Percentiles rank a stretch among this genome's conserved stretches.
Evolutionary conservation across 2,888 invertebrate species (phyloP).

Genomic region (Corythucha ciliata): DNA sequence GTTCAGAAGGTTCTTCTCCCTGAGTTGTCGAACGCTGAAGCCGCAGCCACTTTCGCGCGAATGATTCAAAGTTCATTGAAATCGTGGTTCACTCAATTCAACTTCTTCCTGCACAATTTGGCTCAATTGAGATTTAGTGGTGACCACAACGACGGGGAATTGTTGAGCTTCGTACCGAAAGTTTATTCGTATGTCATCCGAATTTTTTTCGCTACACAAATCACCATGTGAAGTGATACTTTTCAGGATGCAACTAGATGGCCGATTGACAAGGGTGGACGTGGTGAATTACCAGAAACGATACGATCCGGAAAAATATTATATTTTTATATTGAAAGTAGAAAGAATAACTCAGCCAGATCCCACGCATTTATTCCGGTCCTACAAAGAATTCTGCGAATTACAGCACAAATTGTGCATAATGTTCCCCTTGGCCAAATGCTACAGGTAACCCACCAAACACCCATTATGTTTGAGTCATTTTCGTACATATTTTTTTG

Average conservation of each 20-base stretch:
- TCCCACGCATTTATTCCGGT: slow-evolving; percentile 79
- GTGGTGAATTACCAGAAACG: slow-evolving; percentile 88
- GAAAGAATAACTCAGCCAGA: slow-evolving; percentile 77
- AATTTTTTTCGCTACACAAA: not conserved
- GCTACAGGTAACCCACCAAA: slow-evolving; percentile 58
- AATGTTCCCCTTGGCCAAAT: slow-evolving; percentile 82
- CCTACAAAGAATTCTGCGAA: slow-evolving; percentile 95
- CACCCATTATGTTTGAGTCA: not conserved
- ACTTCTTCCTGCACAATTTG: slow-evolving; percentile 95
- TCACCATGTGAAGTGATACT: not conserved
- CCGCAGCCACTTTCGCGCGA: slow-evolving; percentile 88
- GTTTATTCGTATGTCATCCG: slow-evolving; percentile 70
- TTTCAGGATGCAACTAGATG: slow-evolving; percentile 74
- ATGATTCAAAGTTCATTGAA: slow-evolving; percentile 93
- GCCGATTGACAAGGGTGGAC: slow-evolving; percentile 71
- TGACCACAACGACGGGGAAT: slow-evolving; percentile 66
- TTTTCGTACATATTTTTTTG: slow-evolving; percentile 19
- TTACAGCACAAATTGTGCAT: slow-evolving; percentile 88
- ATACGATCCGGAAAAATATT: slow-evolving; percentile 95
- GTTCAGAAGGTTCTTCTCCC: slow-evolving; percentile 83
- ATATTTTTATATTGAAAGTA: slow-evolving; percentile 81
- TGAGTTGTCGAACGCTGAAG: slow-evolving; percentile 85
- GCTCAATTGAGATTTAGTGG: slow-evolving; percentile 85
- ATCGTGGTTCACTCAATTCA: slow-evolving; percentile 90
- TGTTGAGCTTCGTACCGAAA: slow-evolving; percentile 87